Conservation (phyloP, 2,113 vertebrate species). For the Phalacrocorax aristotelis region DNA sequence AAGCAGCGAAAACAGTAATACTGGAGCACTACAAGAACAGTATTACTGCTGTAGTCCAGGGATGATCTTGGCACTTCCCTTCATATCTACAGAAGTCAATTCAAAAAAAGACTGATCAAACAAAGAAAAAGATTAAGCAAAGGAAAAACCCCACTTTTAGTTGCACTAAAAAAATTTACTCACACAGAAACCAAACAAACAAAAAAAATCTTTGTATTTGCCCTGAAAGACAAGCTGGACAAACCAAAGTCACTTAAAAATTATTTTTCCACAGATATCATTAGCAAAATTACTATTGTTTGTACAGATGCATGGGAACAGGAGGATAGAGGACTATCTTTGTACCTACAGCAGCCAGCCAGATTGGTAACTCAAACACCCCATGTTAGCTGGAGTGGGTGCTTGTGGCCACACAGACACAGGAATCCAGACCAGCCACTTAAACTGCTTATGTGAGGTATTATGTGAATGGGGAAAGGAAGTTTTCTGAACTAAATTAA, state of each 20-base stretch:
- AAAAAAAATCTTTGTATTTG: neutral
- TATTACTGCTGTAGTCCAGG: neutral
- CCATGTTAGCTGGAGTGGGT: neutral
- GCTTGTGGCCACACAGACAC: too few relatives aligned
- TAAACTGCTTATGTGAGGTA: accelerated
- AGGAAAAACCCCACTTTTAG: neutral
- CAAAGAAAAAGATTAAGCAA: too few relatives aligned
- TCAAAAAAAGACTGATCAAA: accelerated
- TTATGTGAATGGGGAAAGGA: neutral
- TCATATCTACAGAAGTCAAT: accelerated
- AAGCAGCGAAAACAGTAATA: neutral
- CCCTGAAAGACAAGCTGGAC: neutral
- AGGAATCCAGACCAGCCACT: neutral
- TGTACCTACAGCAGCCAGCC: neutral
- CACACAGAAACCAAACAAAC: neutral
- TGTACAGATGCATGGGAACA: accelerated
- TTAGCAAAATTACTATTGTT: neutral
- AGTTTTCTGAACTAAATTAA: neutral
- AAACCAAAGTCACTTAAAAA: neutral
- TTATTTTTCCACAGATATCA: too few relatives aligned
- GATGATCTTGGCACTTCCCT: neutral
- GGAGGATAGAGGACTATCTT: neutral
- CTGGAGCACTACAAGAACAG: neutral
- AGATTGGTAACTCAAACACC: accelerated
- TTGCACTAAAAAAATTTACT: neutral